These are phyloP conservation scores for Choreutis nemorana DNA, from an alignment of 2,888 invertebrate genomes.

Conservation along the genomic window DNA sequence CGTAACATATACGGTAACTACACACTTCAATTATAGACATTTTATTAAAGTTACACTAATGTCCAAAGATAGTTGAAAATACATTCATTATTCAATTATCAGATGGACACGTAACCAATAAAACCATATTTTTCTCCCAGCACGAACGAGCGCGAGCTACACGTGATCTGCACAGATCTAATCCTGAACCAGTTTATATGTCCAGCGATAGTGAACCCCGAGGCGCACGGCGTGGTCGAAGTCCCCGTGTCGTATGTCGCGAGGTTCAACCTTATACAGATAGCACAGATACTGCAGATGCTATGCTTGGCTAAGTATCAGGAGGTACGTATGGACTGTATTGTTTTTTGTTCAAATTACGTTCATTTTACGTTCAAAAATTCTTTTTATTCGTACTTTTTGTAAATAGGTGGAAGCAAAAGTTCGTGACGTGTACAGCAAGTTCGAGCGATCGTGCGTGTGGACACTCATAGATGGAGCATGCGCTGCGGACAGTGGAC, in stretches of 20 bases:
- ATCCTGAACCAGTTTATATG: constrained; percentile 94
- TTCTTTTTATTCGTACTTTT: too few species aligned
- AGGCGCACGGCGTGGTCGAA: constrained; percentile 93
- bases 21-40: too few species aligned
- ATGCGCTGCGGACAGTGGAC: constrained; percentile 37
- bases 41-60: too few species aligned
- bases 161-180: constrained; percentile 88
- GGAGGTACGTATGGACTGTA: constrained; percentile 55
- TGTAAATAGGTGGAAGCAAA: constrained; percentile 55
- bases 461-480: constrained; percentile 80
- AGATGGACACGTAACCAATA: too few species aligned
- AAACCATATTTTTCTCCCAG: constrained; percentile 22
- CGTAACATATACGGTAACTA: too few species aligned
- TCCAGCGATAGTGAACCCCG: constrained; percentile 96
- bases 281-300: constrained; percentile 93
- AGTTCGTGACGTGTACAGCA: constrained; percentile 75
- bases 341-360: background rate
- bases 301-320: constrained; percentile 87
- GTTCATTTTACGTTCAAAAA: too few species aligned
- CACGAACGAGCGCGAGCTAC: constrained; percentile 50
- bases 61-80: too few species aligned
- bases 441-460: constrained; percentile 82
- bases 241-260: constrained; percentile 91
- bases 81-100: too few species aligned
- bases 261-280: constrained; percentile 87